Conservation (phyloP, 2,888 invertebrate species). For the Rhingia campestris region DNA sequence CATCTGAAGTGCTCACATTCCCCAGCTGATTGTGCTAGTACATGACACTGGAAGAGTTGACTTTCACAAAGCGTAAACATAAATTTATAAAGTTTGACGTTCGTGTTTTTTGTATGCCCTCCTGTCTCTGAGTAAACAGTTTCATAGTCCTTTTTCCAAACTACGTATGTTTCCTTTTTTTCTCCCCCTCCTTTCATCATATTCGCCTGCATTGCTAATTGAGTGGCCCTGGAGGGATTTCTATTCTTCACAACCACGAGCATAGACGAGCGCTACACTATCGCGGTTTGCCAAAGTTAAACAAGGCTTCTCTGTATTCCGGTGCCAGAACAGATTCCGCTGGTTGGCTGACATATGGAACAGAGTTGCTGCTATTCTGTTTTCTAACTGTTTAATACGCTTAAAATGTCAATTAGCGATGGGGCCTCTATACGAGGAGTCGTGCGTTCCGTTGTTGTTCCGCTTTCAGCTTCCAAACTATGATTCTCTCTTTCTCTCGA, state of each 20-base stretch:
- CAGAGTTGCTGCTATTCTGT: constrained; percentile 42
- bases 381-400: constrained; percentile 66
- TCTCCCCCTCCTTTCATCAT: constrained; percentile 52
- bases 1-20: constrained; percentile 2
- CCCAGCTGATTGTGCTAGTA: constrained; percentile 6
- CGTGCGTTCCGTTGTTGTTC: constrained; percentile 29
- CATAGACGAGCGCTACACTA: not conserved
- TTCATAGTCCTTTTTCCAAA: constrained; percentile 25
- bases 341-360: constrained; percentile 28
- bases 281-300: constrained; percentile 59
- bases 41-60: constrained; percentile 12
- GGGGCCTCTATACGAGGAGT: not conserved
- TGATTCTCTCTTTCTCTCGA: not conserved
- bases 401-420: constrained; percentile 70
- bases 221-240: constrained; percentile 60
- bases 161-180: not conserved
- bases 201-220: constrained; percentile 67
- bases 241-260: not conserved
- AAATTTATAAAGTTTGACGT: constrained; percentile 61
- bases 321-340: not conserved
- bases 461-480: constrained; percentile 10
- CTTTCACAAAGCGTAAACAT: constrained; percentile 56
- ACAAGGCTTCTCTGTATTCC: constrained; percentile 19
- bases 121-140: constrained; percentile 43
- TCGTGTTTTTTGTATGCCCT: constrained; percentile 35